These are phyloP conservation scores for Phlogophora meticulosa DNA, from an alignment of 2,888 invertebrate genomes.

Conservation along the genomic window DNA sequence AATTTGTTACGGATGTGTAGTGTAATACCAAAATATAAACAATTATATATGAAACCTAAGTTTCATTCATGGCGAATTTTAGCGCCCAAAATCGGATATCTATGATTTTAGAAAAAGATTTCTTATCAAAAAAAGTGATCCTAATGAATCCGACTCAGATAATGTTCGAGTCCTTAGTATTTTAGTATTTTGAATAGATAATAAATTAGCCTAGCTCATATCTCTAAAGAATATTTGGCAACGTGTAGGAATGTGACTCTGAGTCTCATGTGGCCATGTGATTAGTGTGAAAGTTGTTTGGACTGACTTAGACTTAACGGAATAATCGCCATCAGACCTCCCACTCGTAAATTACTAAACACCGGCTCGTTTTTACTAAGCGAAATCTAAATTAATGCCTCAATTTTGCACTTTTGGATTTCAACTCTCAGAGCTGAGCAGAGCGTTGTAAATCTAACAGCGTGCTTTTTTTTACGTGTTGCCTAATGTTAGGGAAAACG, in stretches of 20 bases:
- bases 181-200: conserved; percentile 8
- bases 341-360: conserved; percentile 53
- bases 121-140: neutral
- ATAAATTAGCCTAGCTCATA: conserved; percentile 5
- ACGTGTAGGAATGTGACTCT: conserved; percentile 28
- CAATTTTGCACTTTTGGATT: too few relatives aligned
- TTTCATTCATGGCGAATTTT: too few relatives aligned
- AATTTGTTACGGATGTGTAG: too few relatives aligned
- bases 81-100: too few relatives aligned
- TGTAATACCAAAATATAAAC: too few relatives aligned
- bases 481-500: too few relatives aligned
- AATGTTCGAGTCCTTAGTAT: neutral
- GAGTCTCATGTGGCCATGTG: conserved; percentile 7
- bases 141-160: neutral
- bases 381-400: too few relatives aligned
- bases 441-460: too few relatives aligned
- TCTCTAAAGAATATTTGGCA: conserved; percentile 29
- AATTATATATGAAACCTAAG: too few relatives aligned
- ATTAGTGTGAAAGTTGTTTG: conserved; percentile 63
- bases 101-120: too few relatives aligned
- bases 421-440: too few relatives aligned
- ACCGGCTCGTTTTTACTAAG: neutral
- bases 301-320: conserved; percentile 49
- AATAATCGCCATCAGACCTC: conserved; percentile 49
- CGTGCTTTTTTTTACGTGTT: too few relatives aligned